These are phyloP conservation scores for Lytechinus pictus DNA, from an alignment of 35 echinoderm and acorn worm species.

Conservation along the genomic window DNA sequence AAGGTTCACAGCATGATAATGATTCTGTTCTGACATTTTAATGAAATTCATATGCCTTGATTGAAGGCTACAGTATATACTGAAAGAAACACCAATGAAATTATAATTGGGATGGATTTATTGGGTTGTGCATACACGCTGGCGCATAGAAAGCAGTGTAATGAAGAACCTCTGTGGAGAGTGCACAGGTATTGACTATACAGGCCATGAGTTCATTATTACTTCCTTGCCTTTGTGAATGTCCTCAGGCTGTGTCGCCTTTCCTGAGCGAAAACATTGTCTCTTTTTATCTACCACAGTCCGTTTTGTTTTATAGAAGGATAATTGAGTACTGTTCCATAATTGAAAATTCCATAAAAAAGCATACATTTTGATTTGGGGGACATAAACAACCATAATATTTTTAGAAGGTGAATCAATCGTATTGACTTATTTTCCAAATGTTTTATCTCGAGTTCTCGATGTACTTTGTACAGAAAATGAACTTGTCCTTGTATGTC, in stretches of 20 bases:
- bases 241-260: background rate
- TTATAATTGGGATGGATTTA: slow-evolving; percentile 13
- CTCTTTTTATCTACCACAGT: background rate
- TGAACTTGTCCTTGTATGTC: too few species aligned
- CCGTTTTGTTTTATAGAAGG: background rate
- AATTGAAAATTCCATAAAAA: too few species aligned
- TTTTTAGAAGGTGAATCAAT: too few species aligned
- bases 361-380: background rate
- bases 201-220: background rate
- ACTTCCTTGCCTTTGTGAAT: background rate
- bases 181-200: background rate
- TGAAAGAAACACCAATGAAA: background rate
- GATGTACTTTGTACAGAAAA: too few species aligned
- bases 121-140: background rate
- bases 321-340: too few species aligned
- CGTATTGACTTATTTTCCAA: too few species aligned
- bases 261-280: background rate
- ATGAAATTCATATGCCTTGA: background rate
- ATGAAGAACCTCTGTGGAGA: background rate
- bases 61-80: background rate
- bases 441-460: too few species aligned
- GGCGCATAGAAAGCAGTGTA: background rate
- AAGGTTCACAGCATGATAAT: too few species aligned
- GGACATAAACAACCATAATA: too few species aligned
- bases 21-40: background rate